Evolutionary conservation across 2,113 vertebrate species (phyloP).

Genomic region (Zapus hudsonius): DNA sequence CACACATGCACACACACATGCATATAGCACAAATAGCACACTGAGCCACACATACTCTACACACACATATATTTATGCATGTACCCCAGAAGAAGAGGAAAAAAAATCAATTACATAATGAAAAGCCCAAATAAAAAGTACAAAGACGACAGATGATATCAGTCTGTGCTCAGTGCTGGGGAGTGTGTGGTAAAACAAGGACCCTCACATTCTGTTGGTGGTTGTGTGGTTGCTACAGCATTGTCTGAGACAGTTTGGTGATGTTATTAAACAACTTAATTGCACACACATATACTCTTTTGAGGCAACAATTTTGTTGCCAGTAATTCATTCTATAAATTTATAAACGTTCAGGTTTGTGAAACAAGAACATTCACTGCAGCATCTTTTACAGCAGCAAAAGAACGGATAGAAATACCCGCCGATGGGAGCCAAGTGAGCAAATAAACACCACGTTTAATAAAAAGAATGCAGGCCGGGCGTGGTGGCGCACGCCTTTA

Average conservation of each 20-base stretch:
- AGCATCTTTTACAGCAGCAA: conserved; percentile 14
- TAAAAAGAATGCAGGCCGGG: conserved; percentile 22
- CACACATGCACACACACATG: too few species aligned
- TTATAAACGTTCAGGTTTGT: conserved; percentile 41
- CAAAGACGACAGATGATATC: background rate
- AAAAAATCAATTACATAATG: too few species aligned
- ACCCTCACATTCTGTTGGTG: background rate
- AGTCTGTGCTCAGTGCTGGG: background rate
- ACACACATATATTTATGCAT: too few species aligned
- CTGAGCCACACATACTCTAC: too few species aligned
- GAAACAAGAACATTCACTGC: background rate
- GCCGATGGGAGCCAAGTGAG: background rate
- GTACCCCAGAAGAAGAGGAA: too few species aligned
- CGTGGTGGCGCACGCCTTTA: too few species aligned
- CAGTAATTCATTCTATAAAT: conserved; percentile 53
- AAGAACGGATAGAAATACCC: conserved; percentile 27
- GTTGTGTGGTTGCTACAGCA: background rate
- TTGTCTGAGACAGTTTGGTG: conserved; percentile 26
- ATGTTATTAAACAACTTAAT: conserved; percentile 40
- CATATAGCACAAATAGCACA: too few species aligned
- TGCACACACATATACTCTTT: background rate
- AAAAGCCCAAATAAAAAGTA: too few species aligned
- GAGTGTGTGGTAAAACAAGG: background rate
- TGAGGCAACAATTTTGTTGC: conserved; percentile 36
- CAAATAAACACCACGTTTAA: conserved; percentile 15